Evolutionary conservation across 64 coral and sea anemone genomes (phyloP), one percentile per base, ranked within the genome.

Genomic region (Exaiptasia diaphana): DNA sequence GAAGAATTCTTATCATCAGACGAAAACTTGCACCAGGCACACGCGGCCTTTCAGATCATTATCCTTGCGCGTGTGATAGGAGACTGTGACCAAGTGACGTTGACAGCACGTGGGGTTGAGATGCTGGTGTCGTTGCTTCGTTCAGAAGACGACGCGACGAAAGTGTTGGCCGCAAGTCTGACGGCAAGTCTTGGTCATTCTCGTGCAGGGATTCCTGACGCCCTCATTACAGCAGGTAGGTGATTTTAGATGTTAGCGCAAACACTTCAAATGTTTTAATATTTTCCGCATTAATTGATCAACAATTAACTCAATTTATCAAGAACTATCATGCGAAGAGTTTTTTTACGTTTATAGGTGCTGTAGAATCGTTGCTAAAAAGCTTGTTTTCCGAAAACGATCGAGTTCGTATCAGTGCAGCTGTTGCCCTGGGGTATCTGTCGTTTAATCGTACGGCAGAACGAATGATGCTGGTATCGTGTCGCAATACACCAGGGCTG

Each of bases 21-120:
- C 13, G 85, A 85, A 52, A 42, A 88, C 48, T 29, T 99, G 27
- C 82, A 99, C 72, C 90, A 88, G 67, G 95, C 90, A 24, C 89
- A 99, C 63, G 95, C 90, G 13, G 84, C 95, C 43, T 99, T 99
- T 85, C 95, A 99, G 59, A 99, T 91, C 50, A 84, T 99, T 14
- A 71, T 99, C n/a, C 63, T 99, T 18, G 89, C 95, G 20, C 89
- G 95, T 30, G 95, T 99, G 45, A 93, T 99, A 38, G 80, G 21
- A 65, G 82, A 94, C 42, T 83, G 86, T 58, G 91, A 94, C 57
- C 91, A 94, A 62, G 91, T 94, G 41, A 85, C 80, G 6, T 67
- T 99, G 33, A 91, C 95, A 59, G 95, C 95, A 50, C 89, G 95
- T 49, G 95, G 95, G 1, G 85, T 99, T 35, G 89, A 99, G 50